Percentiles rank a stretch among this genome's conserved stretches.
These are phyloP conservation scores for Clamator glandarius DNA, from an alignment of 2,797 vertebrate species.

Conservation along the genomic window DNA sequence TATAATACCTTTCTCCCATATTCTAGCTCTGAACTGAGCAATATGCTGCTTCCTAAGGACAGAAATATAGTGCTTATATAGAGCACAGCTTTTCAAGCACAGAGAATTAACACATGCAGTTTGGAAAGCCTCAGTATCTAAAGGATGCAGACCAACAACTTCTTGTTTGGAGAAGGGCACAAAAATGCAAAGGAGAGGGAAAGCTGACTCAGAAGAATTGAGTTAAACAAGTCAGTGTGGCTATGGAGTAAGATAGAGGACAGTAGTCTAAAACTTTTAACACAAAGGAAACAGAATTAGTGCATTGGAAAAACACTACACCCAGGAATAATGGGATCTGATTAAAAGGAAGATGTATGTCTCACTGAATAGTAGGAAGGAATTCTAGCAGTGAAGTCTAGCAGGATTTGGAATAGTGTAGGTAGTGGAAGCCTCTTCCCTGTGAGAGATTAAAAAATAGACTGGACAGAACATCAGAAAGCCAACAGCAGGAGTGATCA, in stretches of 20 bases:
- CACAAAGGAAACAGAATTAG: neutral
- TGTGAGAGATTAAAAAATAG: neutral
- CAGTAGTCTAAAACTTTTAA: neutral
- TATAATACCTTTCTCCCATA: neutral
- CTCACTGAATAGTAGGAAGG: neutral
- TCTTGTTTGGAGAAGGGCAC: neutral
- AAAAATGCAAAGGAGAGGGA: neutral
- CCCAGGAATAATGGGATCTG: neutral
- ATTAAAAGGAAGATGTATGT: neutral
- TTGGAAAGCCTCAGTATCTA: neutral
- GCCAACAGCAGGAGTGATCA: neutral
- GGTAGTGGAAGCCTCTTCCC: slow-evolving; percentile 3
- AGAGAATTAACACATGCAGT: neutral
- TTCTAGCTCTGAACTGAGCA: neutral
- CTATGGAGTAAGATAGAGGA: neutral
- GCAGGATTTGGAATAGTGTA: neutral
- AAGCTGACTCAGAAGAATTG: neutral
- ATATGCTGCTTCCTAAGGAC: neutral
- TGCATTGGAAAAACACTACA: neutral
- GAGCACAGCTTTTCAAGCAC: neutral
- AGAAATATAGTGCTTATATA: neutral
- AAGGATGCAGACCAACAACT: neutral
- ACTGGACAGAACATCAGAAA: neutral
- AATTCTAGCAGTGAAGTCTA: neutral
- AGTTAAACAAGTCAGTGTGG: neutral